A percentile compares a stretch with the other conserved stretches of the same genome.
Conservation (phyloP, 2,888 invertebrate genomes). For the Agonopterix heracliana region DNA sequence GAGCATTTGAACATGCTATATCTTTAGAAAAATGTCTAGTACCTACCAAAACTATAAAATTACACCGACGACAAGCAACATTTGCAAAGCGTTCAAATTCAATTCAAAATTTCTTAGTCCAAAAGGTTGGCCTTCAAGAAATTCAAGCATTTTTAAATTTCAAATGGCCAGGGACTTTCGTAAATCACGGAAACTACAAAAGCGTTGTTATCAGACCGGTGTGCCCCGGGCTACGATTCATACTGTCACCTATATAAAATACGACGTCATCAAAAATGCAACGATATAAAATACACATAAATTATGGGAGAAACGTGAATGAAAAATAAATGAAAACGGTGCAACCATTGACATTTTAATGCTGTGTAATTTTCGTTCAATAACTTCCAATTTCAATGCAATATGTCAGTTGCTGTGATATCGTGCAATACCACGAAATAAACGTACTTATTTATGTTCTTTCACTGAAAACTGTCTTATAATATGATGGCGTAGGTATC, state of each 20-base stretch:
- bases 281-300: constrained; percentile 40
- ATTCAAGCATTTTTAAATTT: constrained; percentile 29
- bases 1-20: too few relatives aligned
- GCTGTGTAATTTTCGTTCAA: constrained; percentile 3
- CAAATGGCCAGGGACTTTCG: constrained; percentile 16
- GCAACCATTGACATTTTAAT: constrained; percentile 16
- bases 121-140: constrained; percentile 25
- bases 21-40: too few relatives aligned
- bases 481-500: too few relatives aligned
- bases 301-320: constrained; percentile 27
- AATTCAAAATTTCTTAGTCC: constrained; percentile 29
- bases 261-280: constrained; percentile 47
- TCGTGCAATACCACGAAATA: not conserved
- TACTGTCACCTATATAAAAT: constrained; percentile 40
- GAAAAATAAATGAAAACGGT: constrained; percentile 32
- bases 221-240: constrained; percentile 24
- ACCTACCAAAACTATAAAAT: too few relatives aligned
- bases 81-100: constrained; percentile 23
- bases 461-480: too few relatives aligned
- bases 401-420: not conserved
- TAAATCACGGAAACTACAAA: constrained; percentile 22
- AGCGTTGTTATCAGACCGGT: constrained; percentile 29
- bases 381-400: constrained; percentile 2
- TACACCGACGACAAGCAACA: too few relatives aligned
- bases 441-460: too few relatives aligned